Conservation (phyloP, 2,888 invertebrate genomes). For the Arrhopalites spinosus region DNA sequence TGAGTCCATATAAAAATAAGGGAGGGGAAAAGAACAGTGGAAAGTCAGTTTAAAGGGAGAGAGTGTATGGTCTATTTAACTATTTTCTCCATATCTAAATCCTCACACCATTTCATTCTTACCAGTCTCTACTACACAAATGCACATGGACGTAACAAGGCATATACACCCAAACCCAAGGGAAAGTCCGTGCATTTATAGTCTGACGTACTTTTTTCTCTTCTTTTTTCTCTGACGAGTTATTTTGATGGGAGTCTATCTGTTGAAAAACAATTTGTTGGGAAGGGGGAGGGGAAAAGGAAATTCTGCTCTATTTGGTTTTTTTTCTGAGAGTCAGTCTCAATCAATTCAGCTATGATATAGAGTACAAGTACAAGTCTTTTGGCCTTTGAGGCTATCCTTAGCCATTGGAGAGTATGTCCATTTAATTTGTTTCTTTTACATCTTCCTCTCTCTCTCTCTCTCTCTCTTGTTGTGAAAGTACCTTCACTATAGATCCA, state of each 20-base stretch:
- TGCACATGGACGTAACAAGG: neutral
- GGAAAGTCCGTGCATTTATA: neutral
- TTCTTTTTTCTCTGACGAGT: neutral
- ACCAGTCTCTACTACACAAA: neutral
- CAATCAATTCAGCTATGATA: neutral
- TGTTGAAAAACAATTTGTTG: constrained; percentile 10
- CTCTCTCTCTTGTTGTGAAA: too few relatives aligned
- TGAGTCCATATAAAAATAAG: neutral
- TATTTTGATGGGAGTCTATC: constrained; percentile 4
- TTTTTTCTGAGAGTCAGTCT: neutral
- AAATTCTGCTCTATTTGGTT: neutral
- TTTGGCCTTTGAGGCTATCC: neutral
- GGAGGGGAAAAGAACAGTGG: neutral
- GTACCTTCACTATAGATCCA: neutral
- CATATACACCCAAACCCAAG: neutral
- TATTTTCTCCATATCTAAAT: neutral
- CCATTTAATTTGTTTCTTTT: neutral
- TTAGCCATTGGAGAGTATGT: neutral
- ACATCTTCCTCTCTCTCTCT: neutral
- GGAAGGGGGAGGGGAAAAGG: neutral
- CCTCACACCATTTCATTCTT: neutral
- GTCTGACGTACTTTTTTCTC: neutral
- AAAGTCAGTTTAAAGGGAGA: neutral
- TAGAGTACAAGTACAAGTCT: too few relatives aligned
- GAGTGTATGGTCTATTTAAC: neutral